Conservation (phyloP, 2,113 vertebrate genomes). For the Coptodon rendalli region DNA sequence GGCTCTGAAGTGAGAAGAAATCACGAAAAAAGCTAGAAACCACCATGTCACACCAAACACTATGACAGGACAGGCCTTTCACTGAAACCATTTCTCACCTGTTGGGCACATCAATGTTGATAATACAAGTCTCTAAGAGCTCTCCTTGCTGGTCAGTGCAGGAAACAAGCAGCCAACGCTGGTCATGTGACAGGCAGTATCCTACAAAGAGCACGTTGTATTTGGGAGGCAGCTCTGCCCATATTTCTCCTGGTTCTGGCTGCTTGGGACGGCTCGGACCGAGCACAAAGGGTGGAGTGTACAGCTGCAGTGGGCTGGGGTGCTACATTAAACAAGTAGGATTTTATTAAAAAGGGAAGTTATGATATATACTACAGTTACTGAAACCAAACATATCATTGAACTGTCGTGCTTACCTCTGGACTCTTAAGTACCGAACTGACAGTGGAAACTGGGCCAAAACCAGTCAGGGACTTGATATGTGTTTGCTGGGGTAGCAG, state of each 20-base stretch:
- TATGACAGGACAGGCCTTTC: neutral
- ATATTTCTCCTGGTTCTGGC: conserved; percentile 86
- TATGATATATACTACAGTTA: neutral
- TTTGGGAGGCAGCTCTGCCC: conserved; percentile 84
- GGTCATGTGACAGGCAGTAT: conserved; percentile 95
- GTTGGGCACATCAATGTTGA: conserved; percentile 93
- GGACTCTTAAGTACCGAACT: conserved; percentile 83
- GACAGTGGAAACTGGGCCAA: conserved; percentile 88
- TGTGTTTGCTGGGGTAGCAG: conserved; percentile 87
- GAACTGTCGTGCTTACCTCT: conserved; percentile 68
- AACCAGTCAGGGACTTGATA: conserved; percentile 96
- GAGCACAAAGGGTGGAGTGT: conserved; percentile 88
- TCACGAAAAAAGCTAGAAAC: neutral
- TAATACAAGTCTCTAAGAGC: conserved; percentile 87
- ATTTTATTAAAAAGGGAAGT: neutral
- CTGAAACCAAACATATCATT: neutral
- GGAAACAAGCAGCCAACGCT: conserved; percentile 95
- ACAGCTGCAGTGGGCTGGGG: conserved; percentile 85
- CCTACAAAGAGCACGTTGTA: conserved; percentile 94
- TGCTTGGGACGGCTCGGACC: conserved; percentile 88
- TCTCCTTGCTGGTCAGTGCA: conserved; percentile 97
- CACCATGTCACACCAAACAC: neutral
- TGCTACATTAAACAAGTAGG: conserved; percentile 67
- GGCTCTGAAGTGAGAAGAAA: conserved; percentile 63
- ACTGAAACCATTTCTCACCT: conserved; percentile 69